Evolutionary conservation across 2,113 vertebrate genomes (phyloP).

Genomic region (Arenaria interpres): DNA sequence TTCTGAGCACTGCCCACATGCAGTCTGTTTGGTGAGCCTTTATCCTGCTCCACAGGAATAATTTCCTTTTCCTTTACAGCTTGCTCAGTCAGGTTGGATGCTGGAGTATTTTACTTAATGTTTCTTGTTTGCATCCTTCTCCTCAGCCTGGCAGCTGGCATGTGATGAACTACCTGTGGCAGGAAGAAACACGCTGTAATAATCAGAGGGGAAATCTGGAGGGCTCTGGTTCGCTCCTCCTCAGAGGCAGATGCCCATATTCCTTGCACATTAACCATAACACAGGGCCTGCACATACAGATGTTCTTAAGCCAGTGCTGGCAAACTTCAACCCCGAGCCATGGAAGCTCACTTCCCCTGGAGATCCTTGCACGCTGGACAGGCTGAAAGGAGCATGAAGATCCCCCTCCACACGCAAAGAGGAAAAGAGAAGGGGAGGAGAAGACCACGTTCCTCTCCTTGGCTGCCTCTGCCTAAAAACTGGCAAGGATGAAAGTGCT

Average conservation of each 20-base stretch:
- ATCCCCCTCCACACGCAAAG: neutral
- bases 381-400: neutral
- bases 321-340: neutral
- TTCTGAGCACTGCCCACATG: slow-evolving; percentile 14
- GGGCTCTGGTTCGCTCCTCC: neutral
- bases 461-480: neutral
- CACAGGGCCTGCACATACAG: neutral
- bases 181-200: slow-evolving; percentile 47
- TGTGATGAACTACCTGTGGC: slow-evolving; percentile 36
- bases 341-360: neutral
- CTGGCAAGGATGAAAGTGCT: neutral
- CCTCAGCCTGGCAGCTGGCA: slow-evolving; percentile 11
- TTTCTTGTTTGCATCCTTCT: slow-evolving; percentile 38
- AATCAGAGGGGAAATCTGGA: slow-evolving; percentile 53
- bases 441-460: neutral
- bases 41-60: slow-evolving; percentile 14
- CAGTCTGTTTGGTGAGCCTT: slow-evolving; percentile 1
- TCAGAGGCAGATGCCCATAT: slow-evolving; percentile 19
- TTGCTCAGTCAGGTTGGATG: neutral
- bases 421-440: neutral
- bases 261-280: neutral
- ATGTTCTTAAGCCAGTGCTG: neutral
- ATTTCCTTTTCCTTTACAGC: slow-evolving; percentile 36
- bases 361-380: neutral
- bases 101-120: neutral